Base-by-base conservation (phyloP, 2,888 invertebrate species). In the Eretmocerus hayati region DNA sequence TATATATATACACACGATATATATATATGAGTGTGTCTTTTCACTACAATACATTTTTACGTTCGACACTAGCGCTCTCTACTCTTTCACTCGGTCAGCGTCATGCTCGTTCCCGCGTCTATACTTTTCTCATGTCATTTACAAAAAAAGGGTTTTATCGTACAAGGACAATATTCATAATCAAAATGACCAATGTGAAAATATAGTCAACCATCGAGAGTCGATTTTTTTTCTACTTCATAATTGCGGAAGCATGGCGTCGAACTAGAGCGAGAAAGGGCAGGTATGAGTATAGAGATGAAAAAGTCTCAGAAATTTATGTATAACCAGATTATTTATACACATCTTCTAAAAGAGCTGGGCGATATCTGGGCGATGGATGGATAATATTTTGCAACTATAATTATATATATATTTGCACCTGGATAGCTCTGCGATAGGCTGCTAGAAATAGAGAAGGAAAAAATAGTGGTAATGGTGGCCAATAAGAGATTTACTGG, bases 381-480 rank as follows among this genome's bases (percentile, higher is more conserved):
- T 70, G 64, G 68, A 69, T 67, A n/a, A n/a, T 69, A 62, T 48
- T 46, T 59, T 64, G 66, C 59, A 62, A 62, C 60, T 64, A 62
- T 65, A 65, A 61, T 58, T 64, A 65, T 62, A 62, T n/a, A 58
- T 64, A 65, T 62, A 62, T 65, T 70, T 69, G 70, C 69, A 71
- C 70, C 70, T 70, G 71, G 70, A 63, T 67, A 70, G 69, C 69
- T n/a, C n/a, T 71, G 71, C 71, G 71, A 72, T 67, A 70, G 71
- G 71, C 69, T 70, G 69, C 70, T 70, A 71, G 69, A 71, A 71
- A 71, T 67, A 70, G 65, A 70, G 68, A 70, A 62, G 69, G n/a
- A 70, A 67, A 69, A 68, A 68, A 70, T 65, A 69, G 71, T 69
- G 67, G 69, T 70, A 67, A 62, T 63, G 65, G 67, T 68, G 67